Evolutionary conservation across 2,797 vertebrate genomes (phyloP).

Genomic region (Pogonophryne albipinna): DNA sequence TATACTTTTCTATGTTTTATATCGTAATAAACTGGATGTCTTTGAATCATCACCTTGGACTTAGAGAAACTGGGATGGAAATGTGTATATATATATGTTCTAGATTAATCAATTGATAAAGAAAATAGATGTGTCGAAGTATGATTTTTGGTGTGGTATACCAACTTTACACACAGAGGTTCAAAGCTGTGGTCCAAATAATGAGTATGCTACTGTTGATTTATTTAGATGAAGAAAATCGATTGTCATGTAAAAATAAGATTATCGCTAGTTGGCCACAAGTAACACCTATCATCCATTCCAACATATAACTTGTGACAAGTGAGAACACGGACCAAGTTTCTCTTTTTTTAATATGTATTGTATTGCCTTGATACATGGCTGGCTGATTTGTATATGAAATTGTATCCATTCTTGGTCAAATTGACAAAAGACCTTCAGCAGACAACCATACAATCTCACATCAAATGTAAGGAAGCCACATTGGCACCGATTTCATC

Average conservation of each 20-base stretch:
- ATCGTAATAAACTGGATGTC: no score
- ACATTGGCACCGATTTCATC: slow-evolving; percentile 32
- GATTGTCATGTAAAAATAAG: slow-evolving; percentile 24
- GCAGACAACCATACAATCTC: slow-evolving; percentile 9
- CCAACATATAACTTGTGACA: slow-evolving; percentile 64
- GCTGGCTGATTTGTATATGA: slow-evolving; percentile 11
- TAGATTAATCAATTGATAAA: no score
- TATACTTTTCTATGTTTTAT: no score
- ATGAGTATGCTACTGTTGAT: slow-evolving; percentile 33
- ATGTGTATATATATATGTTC: no score
- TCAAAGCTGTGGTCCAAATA: slow-evolving; percentile 22
- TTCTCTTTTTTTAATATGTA: slow-evolving; percentile 35
- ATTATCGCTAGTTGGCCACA: slow-evolving; percentile 65
- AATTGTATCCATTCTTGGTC: slow-evolving; percentile 9
- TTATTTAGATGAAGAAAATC: slow-evolving; percentile 42
- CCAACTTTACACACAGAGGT: background rate
- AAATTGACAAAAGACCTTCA: slow-evolving; percentile 1
- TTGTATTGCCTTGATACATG: slow-evolving; percentile 42
- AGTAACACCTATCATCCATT: slow-evolving; percentile 48
- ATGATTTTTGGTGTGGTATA: background rate
- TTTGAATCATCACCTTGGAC: no score
- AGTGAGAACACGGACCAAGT: slow-evolving; percentile 64
- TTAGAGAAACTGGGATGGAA: no score
- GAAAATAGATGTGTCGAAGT: no score
- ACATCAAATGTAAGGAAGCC: slow-evolving; percentile 21